Base-by-base conservation (phyloP, 2,113 vertebrate species). In the Cygnus atratus region DNA sequence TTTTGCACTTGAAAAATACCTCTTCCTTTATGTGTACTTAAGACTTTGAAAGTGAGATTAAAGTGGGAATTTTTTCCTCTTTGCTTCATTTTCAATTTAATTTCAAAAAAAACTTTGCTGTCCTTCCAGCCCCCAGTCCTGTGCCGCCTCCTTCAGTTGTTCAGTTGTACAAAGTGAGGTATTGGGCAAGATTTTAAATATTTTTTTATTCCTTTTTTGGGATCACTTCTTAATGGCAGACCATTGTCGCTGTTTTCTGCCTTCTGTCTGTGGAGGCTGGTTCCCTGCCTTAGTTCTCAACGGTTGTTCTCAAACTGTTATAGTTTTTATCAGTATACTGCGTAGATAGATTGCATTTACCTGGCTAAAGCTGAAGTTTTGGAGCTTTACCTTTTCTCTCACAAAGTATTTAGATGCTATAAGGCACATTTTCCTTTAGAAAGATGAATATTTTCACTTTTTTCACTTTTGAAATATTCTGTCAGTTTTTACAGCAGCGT, bases 51-150 rank as follows among this genome's bases (percentile, higher is more conserved):
- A 82, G 59, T 24, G 35, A 50, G 26, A 9, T 61, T 76, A 48
- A 66, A 4, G 21, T 67, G 50, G 19, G 9, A 28, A 31, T 44
- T 63, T 73, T 52, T 57, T 48, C 6, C 11, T 4, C 25, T 15
- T 55, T 58, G 13, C 3, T 39, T 21, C 9, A 9, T 66, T 75
- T 54, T 46, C 8, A 1, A n/a, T 57, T 84, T 72, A 18, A 43
- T 88, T 67, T 77, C 9, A n/a, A 58, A 50, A 79, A 46, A 0
- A 61, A 6, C 12, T 61, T 50, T 54, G 20, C 25, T 75, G 0
- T 44, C 8, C 1, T 0, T 66, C 9, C 68, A 70, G 29, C 5
- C 20, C 8, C 1, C 2, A 8, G n/a, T 81, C 29, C 20, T 79
- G 22, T 80, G 15, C 7, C 9, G 9, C 24, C 4, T 88, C 41